These are phyloP conservation scores for Columbina picui DNA, from an alignment of 2,113 vertebrate species.

Conservation along the genomic window DNA sequence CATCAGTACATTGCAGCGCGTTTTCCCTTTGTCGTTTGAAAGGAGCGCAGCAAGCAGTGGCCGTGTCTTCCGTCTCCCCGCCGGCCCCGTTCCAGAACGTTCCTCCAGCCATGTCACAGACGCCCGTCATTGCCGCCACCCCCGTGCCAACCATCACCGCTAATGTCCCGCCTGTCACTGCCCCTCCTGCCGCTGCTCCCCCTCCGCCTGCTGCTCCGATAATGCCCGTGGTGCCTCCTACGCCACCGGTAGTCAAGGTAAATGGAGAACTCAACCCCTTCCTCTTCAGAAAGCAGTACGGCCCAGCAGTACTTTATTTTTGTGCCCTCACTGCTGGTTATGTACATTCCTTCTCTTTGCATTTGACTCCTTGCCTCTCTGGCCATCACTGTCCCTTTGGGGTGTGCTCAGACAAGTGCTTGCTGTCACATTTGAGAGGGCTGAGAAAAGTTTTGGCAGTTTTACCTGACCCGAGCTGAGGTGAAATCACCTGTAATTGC, in stretches of 20 bases:
- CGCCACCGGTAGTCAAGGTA: slow-evolving; percentile 92
- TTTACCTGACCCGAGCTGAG: fast-evolving
- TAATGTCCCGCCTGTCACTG: slow-evolving; percentile 74
- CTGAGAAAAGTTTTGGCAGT: neutral
- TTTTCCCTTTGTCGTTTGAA: neutral
- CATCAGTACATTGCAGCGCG: neutral
- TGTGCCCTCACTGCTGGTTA: neutral
- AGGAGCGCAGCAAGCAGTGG: slow-evolving; percentile 80
- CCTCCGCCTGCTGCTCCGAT: slow-evolving; percentile 76
- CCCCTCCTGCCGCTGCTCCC: slow-evolving; percentile 69
- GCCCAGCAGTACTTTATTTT: neutral
- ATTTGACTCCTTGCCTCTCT: neutral
- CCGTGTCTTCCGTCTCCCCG: slow-evolving; percentile 87
- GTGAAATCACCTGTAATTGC: neutral
- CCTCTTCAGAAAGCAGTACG: neutral
- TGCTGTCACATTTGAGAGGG: neutral
- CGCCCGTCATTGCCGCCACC: slow-evolving; percentile 91
- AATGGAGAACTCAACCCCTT: neutral
- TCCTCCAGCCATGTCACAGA: slow-evolving; percentile 85
- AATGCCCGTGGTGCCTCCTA: slow-evolving; percentile 86
- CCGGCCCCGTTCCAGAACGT: slow-evolving; percentile 85
- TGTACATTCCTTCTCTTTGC: fast-evolving
- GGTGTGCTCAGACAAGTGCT: neutral
- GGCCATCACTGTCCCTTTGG: neutral
- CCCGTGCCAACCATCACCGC: slow-evolving; percentile 89